phyloP scores from a whole-genome alignment of 2,797 vertebrate species.

The Bovichtus diacanthus region DNA sequence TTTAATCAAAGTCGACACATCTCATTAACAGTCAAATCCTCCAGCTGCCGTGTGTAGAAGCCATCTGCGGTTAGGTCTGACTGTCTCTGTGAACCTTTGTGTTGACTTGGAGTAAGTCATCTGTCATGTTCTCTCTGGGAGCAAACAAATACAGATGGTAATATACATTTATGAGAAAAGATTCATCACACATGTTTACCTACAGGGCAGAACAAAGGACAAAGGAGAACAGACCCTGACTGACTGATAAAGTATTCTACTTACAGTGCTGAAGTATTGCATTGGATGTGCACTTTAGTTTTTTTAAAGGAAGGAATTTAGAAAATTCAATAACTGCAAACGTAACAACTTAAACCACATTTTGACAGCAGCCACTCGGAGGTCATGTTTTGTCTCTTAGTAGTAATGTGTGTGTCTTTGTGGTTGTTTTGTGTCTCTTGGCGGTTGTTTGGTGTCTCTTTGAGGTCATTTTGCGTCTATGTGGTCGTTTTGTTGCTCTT shows the following conservation, averaged over 20 bases:
- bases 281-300: background rate
- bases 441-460: background rate
- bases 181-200: conserved; percentile 4
- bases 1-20: conserved; percentile 40
- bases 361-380: background rate
- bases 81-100: conserved; percentile 21
- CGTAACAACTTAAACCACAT: background rate
- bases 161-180: background rate
- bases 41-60: background rate
- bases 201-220: too few relatives aligned
- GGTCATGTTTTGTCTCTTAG: too few relatives aligned
- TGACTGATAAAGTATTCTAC: background rate
- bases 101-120: conserved; percentile 37
- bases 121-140: conserved; percentile 23
- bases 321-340: background rate
- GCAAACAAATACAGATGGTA: conserved; percentile 26
- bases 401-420: too few relatives aligned
- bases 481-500: background rate
- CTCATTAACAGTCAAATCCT: conserved; percentile 47
- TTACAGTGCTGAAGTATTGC: background rate
- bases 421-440: too few relatives aligned
- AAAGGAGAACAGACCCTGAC: too few relatives aligned
- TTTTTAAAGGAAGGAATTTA: background rate
- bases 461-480: background rate
- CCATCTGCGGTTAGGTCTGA: conserved; percentile 46